phyloP scores from a whole-genome alignment of 2,797 vertebrate genomes.

The Silurus lanzhouensis region DNA sequence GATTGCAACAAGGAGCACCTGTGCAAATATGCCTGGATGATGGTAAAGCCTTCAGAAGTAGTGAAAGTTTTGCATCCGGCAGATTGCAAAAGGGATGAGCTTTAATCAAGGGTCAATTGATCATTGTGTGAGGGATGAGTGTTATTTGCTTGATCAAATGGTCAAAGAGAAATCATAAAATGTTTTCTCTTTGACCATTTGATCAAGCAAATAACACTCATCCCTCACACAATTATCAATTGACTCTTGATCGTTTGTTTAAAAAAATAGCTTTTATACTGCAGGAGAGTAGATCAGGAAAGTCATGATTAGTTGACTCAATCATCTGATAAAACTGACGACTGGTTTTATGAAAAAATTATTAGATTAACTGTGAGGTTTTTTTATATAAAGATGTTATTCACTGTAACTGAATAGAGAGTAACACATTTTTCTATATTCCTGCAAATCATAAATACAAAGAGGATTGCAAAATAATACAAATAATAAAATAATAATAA shows the following conservation, averaged over 20 bases:
- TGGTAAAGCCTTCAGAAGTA: slow-evolving; percentile 76
- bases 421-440: slow-evolving; percentile 23
- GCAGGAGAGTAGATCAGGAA: background rate
- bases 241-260: background rate
- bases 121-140: background rate
- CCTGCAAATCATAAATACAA: background rate
- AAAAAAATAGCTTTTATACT: background rate
- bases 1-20: slow-evolving; percentile 80
- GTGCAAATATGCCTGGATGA: slow-evolving; percentile 87
- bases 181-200: background rate
- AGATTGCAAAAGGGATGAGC: slow-evolving; percentile 74
- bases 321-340: background rate
- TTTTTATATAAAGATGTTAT: background rate
- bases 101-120: slow-evolving; percentile 46
- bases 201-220: background rate
- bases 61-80: slow-evolving; percentile 63
- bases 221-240: background rate
- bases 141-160: background rate
- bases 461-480: background rate
- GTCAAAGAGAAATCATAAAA: background rate
- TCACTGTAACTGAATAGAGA: background rate
- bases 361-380: background rate
- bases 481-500: background rate
- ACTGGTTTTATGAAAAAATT: background rate
- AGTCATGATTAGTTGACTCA: background rate